phyloP scores from a whole-genome alignment of 2,797 vertebrate genomes.

The Hemitrygon akajei region DNA sequence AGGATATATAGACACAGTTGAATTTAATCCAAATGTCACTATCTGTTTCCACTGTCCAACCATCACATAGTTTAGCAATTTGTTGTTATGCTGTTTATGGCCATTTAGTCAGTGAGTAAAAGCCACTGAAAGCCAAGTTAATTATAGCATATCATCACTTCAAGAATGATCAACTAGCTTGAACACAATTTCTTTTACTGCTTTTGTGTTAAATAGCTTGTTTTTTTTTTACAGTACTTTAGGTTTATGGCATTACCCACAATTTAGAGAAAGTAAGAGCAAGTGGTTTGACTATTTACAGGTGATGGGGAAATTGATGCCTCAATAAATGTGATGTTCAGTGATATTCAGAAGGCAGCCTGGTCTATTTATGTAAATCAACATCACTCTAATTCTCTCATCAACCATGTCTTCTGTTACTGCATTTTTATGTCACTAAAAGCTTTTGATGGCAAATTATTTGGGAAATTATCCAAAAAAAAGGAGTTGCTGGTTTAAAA shows the following conservation, averaged over 20 bases:
- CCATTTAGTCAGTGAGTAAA: neutral
- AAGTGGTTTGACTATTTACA: neutral
- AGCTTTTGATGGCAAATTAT: neutral
- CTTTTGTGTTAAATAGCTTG: neutral
- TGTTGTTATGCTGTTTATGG: neutral
- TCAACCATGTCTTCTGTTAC: neutral
- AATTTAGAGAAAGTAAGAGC: neutral
- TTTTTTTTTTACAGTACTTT: neutral
- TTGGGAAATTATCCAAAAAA: constrained; percentile 1
- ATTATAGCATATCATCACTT: neutral
- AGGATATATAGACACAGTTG: neutral
- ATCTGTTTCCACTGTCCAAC: neutral
- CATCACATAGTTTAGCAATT: neutral
- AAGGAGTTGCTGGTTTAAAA: neutral
- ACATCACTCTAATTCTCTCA: neutral
- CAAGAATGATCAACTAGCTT: neutral
- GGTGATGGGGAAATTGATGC: neutral
- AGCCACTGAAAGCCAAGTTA: neutral
- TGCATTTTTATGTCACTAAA: neutral
- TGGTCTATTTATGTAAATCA: neutral
- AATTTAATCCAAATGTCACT: neutral
- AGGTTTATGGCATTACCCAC: neutral
- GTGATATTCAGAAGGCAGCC: neutral
- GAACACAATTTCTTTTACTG: neutral
- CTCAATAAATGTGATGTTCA: constrained; percentile 1